These are phyloP conservation scores for Drosophila birchii DNA, from an alignment of 2,888 invertebrate genomes.

Conservation along the genomic window DNA sequence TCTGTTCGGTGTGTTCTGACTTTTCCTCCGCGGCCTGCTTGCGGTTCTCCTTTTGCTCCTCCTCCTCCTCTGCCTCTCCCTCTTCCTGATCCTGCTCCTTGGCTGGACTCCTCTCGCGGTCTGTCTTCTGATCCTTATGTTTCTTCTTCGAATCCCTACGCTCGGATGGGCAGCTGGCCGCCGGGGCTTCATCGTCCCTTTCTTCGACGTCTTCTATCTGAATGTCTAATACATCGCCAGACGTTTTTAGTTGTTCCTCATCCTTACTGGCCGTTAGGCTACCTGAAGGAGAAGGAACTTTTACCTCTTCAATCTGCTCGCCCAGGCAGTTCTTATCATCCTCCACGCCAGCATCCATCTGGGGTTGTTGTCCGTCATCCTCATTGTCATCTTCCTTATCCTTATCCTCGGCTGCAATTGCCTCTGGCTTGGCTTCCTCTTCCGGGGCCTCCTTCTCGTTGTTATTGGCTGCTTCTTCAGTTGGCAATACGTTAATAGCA, in stretches of 20 bases:
- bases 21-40: slow-evolving; percentile 40
- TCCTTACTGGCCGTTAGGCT: slow-evolving; percentile 69
- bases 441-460: slow-evolving; percentile 23
- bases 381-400: slow-evolving; percentile 35
- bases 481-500: background rate
- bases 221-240: slow-evolving; percentile 78
- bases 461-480: slow-evolving; percentile 9
- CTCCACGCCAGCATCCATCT: slow-evolving; percentile 13
- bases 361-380: slow-evolving; percentile 10
- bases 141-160: slow-evolving; percentile 33
- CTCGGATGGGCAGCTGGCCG: slow-evolving; percentile 21
- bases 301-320: slow-evolving; percentile 60
- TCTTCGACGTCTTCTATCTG: slow-evolving; percentile 67
- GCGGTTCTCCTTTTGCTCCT: slow-evolving; percentile 64
- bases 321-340: slow-evolving; percentile 19
- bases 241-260: slow-evolving; percentile 74
- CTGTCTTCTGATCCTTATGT: slow-evolving; percentile 24
- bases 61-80: slow-evolving; percentile 50
- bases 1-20: slow-evolving; percentile 16
- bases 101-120: slow-evolving; percentile 2
- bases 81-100: slow-evolving; percentile 23
- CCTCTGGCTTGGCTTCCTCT: slow-evolving; percentile 15
- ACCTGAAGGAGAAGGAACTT: slow-evolving; percentile 69
- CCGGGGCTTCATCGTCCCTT: slow-evolving; percentile 47
- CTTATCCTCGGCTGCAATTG: slow-evolving; percentile 21